Evolutionary conservation across 2,888 invertebrate genomes (phyloP), one percentile per base, ranked within the genome.

Genomic region (Crocallis elinguaria): DNA sequence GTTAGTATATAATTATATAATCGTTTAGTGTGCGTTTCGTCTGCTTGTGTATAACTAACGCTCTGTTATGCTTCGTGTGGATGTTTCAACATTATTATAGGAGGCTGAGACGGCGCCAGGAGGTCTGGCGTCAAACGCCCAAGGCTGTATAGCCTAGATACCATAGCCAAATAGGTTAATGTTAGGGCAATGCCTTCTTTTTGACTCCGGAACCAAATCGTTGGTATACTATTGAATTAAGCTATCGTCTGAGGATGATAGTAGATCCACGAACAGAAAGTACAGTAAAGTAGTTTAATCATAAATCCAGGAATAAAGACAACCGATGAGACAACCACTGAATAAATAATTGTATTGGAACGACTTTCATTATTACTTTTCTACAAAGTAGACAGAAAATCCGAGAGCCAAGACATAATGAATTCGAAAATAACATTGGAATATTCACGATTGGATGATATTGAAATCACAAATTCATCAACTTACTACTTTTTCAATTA

Each of bases 121-220:
- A 86, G 66, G 88, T 86, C 88, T 88, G 88, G 75, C 87, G 84
- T 74, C 88, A 66, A 62, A 61, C 62, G 64, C 65, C 57, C 58
- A 60, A 43, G 44, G 48, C 71, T 62, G 60, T 69, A n/a, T n/a
- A 73, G 71, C 73, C 75, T 69, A 75, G 68, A 71, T 71, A 62
- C 58, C 64, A 61, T 55, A 50, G 77, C 73, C 76, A 81, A 77
- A 63, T 79, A 73, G 77, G 78, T 75, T 76, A 76, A 66, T 62
- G 62, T 62, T 58, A 37, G 33, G 35, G 41, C 41, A 32, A 41
- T 16, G 25, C 43, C 44, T 13, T 35, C 14, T 1, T 8, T 17
- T 39, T n/a, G 30, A 14, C 1, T 29, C 11, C 27, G 2, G 13
- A 29, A 16, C 27, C 6, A n/a, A 16, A 37, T 11, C 12, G 23